Evolutionary conservation across 1,140 invertebrate species (phyloP), one percentile per base, ranked within the genome.

Genomic region (Anadara kagoshimensis): DNA sequence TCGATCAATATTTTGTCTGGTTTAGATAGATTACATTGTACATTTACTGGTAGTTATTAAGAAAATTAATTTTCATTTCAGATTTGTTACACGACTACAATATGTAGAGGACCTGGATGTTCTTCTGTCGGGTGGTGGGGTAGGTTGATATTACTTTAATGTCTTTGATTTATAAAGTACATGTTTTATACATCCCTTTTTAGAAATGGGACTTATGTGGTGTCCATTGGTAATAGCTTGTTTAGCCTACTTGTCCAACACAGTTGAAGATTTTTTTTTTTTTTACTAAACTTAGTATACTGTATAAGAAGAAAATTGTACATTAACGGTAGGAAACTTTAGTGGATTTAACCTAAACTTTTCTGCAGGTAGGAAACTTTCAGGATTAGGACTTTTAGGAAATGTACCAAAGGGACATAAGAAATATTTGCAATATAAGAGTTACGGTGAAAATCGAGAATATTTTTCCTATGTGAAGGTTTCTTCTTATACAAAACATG

Each of bases 51-150:
- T 22, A 36, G 14, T 43, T 51, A 26, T 11, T 26, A 56, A 22
- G 5, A 14, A 56, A 56, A 7, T n/a, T 14, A 59, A 62, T 72
- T 47, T 57, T 10, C 53, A 43, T 69, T 72, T 14, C 74, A 82
- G 81, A 24, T 82, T 76, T 77, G 78, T 82, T 3, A 73, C 56
- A 41, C 66, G 65, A 26, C 26, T 82, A 16, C 24, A 69, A 5
- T 79, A 76, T 58, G 51, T 72, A 16, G 53, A 76, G 24, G 72
- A 72, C 29, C 47, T 49, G 7, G 54, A 78, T 24, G 3, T 75
- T 20, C 44, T 94, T 59, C 81, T 94, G 44, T 96, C 95, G 56
- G 90, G 92, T 41, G 95, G 94, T 5, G 95, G 95, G 73, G 80
- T 84, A 78, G 66, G 72, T 59, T 18, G 4, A 26, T 36, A 56